Conservation (phyloP, 2,113 vertebrate genomes). For the Ia io region DNA sequence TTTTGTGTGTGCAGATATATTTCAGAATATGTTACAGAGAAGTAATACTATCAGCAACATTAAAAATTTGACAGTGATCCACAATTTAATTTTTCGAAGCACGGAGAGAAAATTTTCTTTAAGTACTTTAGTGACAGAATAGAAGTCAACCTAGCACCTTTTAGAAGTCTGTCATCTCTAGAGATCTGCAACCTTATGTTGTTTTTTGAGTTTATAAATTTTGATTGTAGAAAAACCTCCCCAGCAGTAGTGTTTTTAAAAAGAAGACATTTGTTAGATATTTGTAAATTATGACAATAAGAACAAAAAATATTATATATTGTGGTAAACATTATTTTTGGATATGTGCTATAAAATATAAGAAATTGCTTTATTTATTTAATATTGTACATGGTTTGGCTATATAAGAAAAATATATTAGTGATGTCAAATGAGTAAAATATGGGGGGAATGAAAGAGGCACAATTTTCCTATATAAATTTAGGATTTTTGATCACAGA, state of each 20-base stretch:
- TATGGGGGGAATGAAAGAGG: not conserved
- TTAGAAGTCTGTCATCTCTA: not conserved
- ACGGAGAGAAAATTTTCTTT: not conserved
- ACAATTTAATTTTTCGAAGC: slow-evolving; percentile 1
- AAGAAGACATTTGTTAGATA: not conserved
- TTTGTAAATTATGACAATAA: not conserved
- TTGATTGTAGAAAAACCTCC: not conserved
- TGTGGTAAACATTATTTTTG: not conserved
- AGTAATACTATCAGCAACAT: not conserved
- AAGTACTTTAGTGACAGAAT: not conserved
- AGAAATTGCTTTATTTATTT: not conserved
- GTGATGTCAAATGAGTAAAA: not conserved
- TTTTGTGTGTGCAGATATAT: not conserved
- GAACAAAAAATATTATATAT: not conserved
- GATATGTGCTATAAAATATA: not conserved
- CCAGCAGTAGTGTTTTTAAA: not conserved
- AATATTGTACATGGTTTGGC: not conserved
- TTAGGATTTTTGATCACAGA: not conserved
- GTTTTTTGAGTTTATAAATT: not conserved
- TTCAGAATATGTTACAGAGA: not conserved
- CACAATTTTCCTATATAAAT: not conserved
- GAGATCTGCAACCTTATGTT: not conserved
- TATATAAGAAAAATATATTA: not conserved
- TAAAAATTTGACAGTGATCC: not conserved
- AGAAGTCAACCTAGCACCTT: not conserved